Conservation (phyloP, 2,113 vertebrate genomes). For the Saguinus midas region DNA sequence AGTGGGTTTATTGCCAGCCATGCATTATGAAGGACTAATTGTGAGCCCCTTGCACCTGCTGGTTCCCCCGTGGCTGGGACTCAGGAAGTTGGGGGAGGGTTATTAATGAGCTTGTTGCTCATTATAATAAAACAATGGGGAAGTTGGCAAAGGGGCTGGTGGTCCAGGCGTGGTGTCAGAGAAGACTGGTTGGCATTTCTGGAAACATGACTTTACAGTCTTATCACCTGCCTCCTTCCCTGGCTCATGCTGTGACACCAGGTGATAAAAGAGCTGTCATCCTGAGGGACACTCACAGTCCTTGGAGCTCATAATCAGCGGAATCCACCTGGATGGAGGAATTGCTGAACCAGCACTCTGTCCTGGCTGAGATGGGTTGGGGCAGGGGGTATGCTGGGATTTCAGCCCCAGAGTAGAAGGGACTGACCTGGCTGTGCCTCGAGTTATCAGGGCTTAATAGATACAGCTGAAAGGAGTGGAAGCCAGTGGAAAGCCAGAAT, state of each 20-base stretch:
- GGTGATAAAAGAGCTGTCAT: slow-evolving; percentile 83
- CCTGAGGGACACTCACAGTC: neutral
- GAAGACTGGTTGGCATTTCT: slow-evolving; percentile 83
- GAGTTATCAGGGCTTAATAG: neutral
- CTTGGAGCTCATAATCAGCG: neutral
- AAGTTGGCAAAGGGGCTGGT: slow-evolving; percentile 74
- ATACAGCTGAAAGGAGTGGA: neutral
- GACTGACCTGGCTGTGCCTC: neutral
- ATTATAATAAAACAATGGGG: slow-evolving; percentile 83
- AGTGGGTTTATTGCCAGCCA: slow-evolving; percentile 85
- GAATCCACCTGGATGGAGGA: neutral
- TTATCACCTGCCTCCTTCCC: slow-evolving; percentile 74
- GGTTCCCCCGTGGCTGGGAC: slow-evolving; percentile 81
- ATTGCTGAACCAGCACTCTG: neutral
- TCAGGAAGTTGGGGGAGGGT: slow-evolving; percentile 74
- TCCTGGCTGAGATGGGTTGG: neutral
- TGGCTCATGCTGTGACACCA: slow-evolving; percentile 77
- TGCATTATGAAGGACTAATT: slow-evolving; percentile 86
- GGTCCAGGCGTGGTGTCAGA: slow-evolving; percentile 81
- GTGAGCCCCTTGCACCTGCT: slow-evolving; percentile 85
- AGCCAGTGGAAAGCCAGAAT: neutral
- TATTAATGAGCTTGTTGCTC: slow-evolving; percentile 87
- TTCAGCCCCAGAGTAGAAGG: neutral
- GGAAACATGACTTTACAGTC: slow-evolving; percentile 78
- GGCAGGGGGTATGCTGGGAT: neutral